Base-by-base conservation (phyloP, 2,888 invertebrate genomes). In the Xanthorhoe spadicearia region DNA sequence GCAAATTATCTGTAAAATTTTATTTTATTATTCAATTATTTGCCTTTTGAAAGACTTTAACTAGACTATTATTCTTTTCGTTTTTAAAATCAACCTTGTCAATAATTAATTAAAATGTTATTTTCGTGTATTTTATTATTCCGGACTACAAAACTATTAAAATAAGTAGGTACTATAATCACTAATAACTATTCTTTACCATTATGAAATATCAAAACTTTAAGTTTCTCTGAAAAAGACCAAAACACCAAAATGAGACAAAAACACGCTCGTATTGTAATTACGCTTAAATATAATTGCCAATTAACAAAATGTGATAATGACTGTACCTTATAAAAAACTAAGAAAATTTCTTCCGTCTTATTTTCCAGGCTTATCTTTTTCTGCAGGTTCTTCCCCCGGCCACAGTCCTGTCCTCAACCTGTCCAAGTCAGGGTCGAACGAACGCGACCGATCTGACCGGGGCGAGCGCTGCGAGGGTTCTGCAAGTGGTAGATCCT, bases 331-430 rank as follows among this genome's bases (percentile, higher is more conserved):
- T 18, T 23, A 23, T 10, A 28, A 18, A 46, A 46, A 63, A 55
- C 32, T 15, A 13, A 63, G 51, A 8, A 62, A 15, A 0, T 13
- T 60, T 63, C 67, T 63, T 67, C 66, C 71, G 64, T 70, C 71
- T 71, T 71, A 71, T 73, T 71, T 71, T 69, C 68, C 71, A 73
- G 71, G 71, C 68, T 68, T 73, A 69, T 73, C 73, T 71, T 68
- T 71, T 71, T 73, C 73, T 64, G 61, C 93, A 96, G 96, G 96
- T 77, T 97, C 97, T 69, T 97, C 97, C 73, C 97, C 96, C 80
- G 97, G 97, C 62, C 97, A 97, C 93, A 98, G 98, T 95, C 98
- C 98, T 70, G 97, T 98, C 75, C 92, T 98, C 80, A 98, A 98
- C 93, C 94, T 98, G 66, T 98, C 98, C 62, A 98, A 98, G 92